Evolutionary conservation across 2,888 invertebrate species (phyloP).

Genomic region (Stenotaenia linearis): DNA sequence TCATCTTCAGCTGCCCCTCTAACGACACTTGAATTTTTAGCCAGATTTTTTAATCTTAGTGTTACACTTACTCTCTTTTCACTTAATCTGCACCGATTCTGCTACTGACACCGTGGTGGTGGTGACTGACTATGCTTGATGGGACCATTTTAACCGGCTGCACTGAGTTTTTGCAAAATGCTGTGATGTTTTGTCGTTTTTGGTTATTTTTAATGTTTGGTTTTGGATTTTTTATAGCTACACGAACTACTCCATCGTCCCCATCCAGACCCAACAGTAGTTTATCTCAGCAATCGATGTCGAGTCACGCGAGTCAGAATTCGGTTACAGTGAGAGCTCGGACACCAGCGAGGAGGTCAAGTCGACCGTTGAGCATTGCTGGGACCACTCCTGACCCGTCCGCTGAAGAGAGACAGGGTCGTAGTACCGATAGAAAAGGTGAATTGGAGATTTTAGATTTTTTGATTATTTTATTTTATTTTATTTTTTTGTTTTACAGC

Average conservation of each 20-base stretch:
- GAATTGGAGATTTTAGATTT: not conserved
- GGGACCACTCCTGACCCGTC: conserved; percentile 56
- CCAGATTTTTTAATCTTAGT: too few species aligned
- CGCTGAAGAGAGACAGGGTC: conserved; percentile 34
- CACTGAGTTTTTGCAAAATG: conserved; percentile 44
- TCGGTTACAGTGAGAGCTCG: conserved; percentile 50
- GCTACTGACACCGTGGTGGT: conserved; percentile 40
- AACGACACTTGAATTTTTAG: too few species aligned
- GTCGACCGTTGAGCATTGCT: conserved; percentile 71
- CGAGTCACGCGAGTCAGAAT: conserved; percentile 35
- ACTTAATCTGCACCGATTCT: conserved; percentile 2
- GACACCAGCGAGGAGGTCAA: conserved; percentile 43
- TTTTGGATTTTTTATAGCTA: conserved; percentile 24
- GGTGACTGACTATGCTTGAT: conserved; percentile 45
- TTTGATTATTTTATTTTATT: not conserved
- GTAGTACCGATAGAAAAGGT: conserved; percentile 36
- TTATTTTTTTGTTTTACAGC: not conserved
- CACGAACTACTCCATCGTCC: conserved; percentile 60
- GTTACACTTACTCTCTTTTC: not conserved
- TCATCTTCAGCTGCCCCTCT: too few species aligned
- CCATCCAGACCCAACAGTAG: conserved; percentile 78
- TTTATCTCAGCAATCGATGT: conserved; percentile 59
- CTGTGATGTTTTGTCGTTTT: not conserved
- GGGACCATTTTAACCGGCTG: conserved; percentile 48
- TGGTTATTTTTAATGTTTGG: not conserved